Base-by-base conservation (phyloP, 2,888 invertebrate species). In the Perithous albicinctus region DNA sequence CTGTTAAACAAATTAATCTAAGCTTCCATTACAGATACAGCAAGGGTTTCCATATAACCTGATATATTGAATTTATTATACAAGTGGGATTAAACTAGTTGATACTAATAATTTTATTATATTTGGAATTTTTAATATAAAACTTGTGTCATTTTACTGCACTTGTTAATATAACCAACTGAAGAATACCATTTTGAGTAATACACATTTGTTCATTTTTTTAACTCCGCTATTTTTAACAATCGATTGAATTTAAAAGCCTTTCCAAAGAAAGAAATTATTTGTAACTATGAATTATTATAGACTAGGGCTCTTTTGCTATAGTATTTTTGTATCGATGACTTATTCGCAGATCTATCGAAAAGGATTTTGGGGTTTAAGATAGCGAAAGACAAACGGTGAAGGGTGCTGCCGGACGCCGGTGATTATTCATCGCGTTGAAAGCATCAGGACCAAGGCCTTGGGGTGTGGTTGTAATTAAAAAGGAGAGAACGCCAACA, bases 381-480 rank as follows among this genome's bases (percentile, higher is more conserved):
- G 77, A 82, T 72, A 82, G 82, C 83, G 84, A 85, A 82, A 86
- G 86, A 85, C 75, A 86, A 83, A 84, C 77, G 67, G 64, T 43
- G 77, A 70, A 63, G 77, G 67, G 18, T 76, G 32, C 29, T 29
- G 29, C 29, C 64, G 77, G 32, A 2, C 5, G 29, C 29, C 64
- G 77, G 70, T 72, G 81, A 77, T 72, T 72, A 77, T 76, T 77
- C 73, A 77, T 77, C 70, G 18, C 70, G 18, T 51, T 64, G 35
- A 23, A 29, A 51, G 59, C 12, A 46, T 56, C 54, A 69, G 67
- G 61, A 61, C 63, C 51, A 46, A 18, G 63, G 76, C 51, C 67
- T 51, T 26, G 59, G 74, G 67, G 79, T 74, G 61, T 75, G 81
- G 63, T 77, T 70, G 63, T 77, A 70, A 77, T 77, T 77, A 77